Evolutionary conservation across 2,888 invertebrate genomes (phyloP), one percentile per base, ranked within the genome.

Genomic region (Quadriops clusia): DNA sequence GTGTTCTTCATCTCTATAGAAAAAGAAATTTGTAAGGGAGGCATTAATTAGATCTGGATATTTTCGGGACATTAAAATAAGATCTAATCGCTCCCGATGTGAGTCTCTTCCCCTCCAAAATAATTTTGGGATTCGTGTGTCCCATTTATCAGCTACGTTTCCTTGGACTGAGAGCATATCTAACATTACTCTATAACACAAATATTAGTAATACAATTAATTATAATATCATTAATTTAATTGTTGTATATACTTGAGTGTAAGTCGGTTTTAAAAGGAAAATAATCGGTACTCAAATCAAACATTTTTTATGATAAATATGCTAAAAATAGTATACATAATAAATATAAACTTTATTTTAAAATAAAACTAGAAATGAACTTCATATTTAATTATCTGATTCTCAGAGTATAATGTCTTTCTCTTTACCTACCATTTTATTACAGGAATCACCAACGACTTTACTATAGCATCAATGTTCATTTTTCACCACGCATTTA

Each of bases 81-180:
- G 67, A 44, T 84, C 71, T 9, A 95, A 65, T 16, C 95, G 67
- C 53, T 89, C 84, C 32, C 72, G 68, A n/a, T 85, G 70, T 1
- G 93, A 85, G 60, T 95, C 95, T 22, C 95, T 69, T 0, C 95
- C 95, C 37, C 94, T 70, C 87, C 91, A 95, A 58, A 95, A 84
- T 3, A 79, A 77, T 53, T 77, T 75, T 3, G 76, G 63, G 35
- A 72, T 70, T 50, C 90, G 83, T 17, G 75, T 58, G 12, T 71
- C 58, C 93, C 94, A 95, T 1, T 60, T 48, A 11, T 63, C 64
- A 26, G 75, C 72, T 6, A 73, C 70, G 49, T 80, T 80, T 22
- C 81, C 79, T 65, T 91, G 90, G 4, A 91, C 85, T 2, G 93
- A 90, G 35, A 94, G 61, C 67, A 89, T 83, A 54, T 94, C 93